Percentiles rank a stretch among this genome's conserved stretches.
These are phyloP conservation scores for Hypanus sabinus DNA, from an alignment of 2,113 vertebrate genomes.

Conservation along the genomic window DNA sequence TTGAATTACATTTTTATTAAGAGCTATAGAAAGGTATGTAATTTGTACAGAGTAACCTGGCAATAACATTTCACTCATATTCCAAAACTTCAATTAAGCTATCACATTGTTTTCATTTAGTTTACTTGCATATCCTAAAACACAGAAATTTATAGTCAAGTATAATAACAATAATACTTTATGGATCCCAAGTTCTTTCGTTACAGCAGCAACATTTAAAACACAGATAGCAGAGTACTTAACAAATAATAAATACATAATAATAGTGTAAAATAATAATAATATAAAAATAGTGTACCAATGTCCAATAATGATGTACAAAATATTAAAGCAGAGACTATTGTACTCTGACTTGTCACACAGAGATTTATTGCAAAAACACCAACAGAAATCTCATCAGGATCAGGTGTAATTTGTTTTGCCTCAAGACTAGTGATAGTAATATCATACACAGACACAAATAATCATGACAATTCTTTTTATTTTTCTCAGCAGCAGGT, in stretches of 20 bases:
- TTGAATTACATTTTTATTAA: not conserved
- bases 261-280: no score
- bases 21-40: not conserved
- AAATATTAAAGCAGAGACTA: no score
- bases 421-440: not conserved
- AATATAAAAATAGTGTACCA: no score
- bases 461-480: not conserved
- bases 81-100: not conserved
- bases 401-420: not conserved
- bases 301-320: no score
- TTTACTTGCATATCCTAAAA: not conserved
- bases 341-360: no score
- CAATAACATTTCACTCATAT: not conserved
- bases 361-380: not conserved
- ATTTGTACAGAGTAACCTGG: not conserved
- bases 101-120: not conserved
- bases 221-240: no score
- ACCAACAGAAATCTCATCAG: not conserved
- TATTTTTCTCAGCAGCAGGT: no score
- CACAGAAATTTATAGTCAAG: not conserved
- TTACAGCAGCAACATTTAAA: no score
- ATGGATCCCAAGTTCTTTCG: no score
- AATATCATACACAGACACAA: not conserved
- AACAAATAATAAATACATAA: no score
- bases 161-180: no score